Evolutionary conservation across 1,140 invertebrate species (phyloP).

Genomic region (Drosophila jambulina): DNA sequence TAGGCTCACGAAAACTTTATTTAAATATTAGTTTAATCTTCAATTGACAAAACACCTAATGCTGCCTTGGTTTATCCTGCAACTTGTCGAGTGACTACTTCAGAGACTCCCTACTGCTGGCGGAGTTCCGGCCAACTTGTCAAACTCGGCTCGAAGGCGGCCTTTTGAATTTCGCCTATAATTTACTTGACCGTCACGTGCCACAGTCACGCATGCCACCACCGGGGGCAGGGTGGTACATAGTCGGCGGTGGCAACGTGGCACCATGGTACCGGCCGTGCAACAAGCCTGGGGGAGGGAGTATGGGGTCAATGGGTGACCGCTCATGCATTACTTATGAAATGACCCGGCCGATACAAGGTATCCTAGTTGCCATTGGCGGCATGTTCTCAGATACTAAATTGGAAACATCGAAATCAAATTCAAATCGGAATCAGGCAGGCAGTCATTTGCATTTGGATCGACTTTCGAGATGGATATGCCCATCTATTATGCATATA

Average conservation of each 20-base stretch:
- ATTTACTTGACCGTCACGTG: conserved; percentile 79
- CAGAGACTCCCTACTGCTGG: background rate
- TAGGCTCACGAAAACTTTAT: no score
- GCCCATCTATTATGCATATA: conserved; percentile 43
- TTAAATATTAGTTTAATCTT: background rate
- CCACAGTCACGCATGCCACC: conserved; percentile 65
- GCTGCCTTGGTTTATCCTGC: conserved; percentile 57
- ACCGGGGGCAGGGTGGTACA: background rate
- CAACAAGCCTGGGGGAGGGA: conserved; percentile 34
- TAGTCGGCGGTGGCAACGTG: background rate
- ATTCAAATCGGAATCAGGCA: conserved; percentile 44
- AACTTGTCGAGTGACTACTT: conserved; percentile 36
- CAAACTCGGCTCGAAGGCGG: conserved; percentile 32
- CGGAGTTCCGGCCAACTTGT: conserved; percentile 17
- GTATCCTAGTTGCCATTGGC: conserved; percentile 47
- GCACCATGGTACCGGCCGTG: conserved; percentile 18
- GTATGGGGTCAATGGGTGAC: conserved; percentile 42
- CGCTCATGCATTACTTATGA: conserved; percentile 79
- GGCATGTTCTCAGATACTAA: conserved; percentile 49
- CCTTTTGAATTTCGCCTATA: conserved; percentile 66
- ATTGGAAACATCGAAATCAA: conserved; percentile 50
- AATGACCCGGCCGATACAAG: conserved; percentile 40
- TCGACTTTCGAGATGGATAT: conserved; percentile 36
- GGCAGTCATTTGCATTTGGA: conserved; percentile 45
- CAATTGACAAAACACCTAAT: background rate